Evolutionary conservation across 1,140 invertebrate genomes (phyloP).

Genomic region (Euglossa dilemma): DNA sequence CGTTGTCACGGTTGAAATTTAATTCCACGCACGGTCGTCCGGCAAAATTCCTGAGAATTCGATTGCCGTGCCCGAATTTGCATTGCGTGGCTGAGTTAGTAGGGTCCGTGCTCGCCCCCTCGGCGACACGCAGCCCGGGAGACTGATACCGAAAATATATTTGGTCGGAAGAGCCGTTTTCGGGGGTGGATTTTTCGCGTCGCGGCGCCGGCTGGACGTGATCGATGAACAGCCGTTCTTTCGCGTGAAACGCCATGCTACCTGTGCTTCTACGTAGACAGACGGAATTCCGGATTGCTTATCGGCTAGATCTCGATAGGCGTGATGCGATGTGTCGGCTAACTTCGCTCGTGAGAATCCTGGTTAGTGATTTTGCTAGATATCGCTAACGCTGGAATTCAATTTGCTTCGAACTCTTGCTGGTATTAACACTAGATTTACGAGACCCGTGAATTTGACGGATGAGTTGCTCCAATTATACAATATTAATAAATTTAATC

Average conservation of each 20-base stretch:
- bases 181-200: slow-evolving; percentile 60
- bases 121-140: background rate
- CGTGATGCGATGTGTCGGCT: background rate
- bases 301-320: background rate
- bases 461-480: too few relatives aligned
- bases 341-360: background rate
- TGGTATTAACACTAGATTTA: too few relatives aligned
- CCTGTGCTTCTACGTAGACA: background rate
- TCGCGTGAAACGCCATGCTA: slow-evolving; percentile 20
- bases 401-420: too few relatives aligned
- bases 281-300: background rate
- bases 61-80: slow-evolving; percentile 24
- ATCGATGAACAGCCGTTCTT: slow-evolving; percentile 57
- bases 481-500: too few relatives aligned
- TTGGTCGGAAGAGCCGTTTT: background rate
- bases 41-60: slow-evolving; percentile 17
- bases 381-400: too few relatives aligned
- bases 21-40: background rate
- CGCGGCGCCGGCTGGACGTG: slow-evolving; percentile 58
- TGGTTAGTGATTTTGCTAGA: background rate
- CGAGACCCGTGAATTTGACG: too few relatives aligned
- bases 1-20: background rate
- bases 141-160: slow-evolving; percentile 43
- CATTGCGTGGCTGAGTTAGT: background rate
- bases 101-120: too few relatives aligned